Evolutionary conservation across 2,888 invertebrate genomes (phyloP).

Genomic region (Tenthredo amoena): DNA sequence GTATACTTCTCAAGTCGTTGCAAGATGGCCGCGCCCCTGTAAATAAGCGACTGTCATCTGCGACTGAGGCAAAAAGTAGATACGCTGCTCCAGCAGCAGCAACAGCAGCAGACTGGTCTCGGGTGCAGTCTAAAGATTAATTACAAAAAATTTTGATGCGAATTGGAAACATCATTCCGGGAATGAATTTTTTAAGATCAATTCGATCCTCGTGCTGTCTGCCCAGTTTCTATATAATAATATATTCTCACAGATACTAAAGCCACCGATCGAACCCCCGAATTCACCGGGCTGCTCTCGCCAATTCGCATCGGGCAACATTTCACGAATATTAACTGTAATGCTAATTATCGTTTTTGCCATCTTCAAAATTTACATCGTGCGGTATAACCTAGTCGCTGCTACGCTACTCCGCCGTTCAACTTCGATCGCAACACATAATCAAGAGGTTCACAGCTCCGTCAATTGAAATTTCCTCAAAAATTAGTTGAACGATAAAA

Average conservation of each 20-base stretch:
- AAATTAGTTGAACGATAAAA: background rate
- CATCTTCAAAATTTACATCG: background rate
- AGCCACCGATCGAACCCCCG: background rate
- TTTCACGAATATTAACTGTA: background rate
- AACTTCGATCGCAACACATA: background rate
- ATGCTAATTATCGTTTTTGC: background rate
- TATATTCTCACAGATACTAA: background rate
- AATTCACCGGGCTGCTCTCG: background rate
- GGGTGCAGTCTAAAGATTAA: constrained; percentile 72
- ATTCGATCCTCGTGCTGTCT: constrained; percentile 6
- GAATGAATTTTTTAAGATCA: constrained; percentile 61
- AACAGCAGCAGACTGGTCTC: constrained; percentile 72
- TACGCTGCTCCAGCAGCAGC: constrained; percentile 65
- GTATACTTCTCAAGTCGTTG: constrained; percentile 67
- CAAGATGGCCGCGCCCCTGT: constrained; percentile 76
- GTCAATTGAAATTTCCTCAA: no score
- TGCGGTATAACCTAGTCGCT: background rate
- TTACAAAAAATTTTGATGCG: constrained; percentile 76
- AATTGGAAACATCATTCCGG: constrained; percentile 75
- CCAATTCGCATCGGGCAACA: background rate
- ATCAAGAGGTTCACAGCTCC: no score
- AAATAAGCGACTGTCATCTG: constrained; percentile 78
- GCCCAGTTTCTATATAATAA: background rate
- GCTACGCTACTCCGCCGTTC: background rate
- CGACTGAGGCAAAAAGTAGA: constrained; percentile 76